Conservation (phyloP, 2,888 invertebrate species). For the Pheosia tremula region DNA sequence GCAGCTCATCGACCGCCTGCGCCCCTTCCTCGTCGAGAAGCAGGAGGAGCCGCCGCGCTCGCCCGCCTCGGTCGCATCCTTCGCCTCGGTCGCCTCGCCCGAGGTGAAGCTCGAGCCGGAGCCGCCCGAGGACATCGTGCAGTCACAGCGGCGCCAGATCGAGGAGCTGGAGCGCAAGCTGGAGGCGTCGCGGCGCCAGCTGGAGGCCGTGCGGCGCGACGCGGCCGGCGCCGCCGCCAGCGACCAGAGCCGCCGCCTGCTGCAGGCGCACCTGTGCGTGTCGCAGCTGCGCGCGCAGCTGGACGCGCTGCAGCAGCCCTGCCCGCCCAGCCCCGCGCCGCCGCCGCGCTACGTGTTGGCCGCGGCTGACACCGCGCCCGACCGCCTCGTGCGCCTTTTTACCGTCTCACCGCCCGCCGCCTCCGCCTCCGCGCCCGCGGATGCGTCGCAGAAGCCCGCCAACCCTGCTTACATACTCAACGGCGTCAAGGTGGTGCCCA, state of each 20-base stretch:
- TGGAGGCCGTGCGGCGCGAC: slow-evolving; percentile 87
- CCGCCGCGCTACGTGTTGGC: slow-evolving; percentile 72
- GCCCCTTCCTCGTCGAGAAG: slow-evolving; percentile 86
- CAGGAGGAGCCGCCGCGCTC: slow-evolving; percentile 78
- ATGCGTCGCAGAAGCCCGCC: slow-evolving; percentile 48
- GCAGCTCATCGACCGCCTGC: slow-evolving; percentile 95
- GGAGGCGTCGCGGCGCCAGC: slow-evolving; percentile 90
- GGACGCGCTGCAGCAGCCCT: slow-evolving; percentile 84
- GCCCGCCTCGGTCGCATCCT: slow-evolving; percentile 65
- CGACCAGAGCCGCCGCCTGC: slow-evolving; percentile 73
- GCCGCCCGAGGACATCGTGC: slow-evolving; percentile 88
- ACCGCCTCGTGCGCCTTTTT: slow-evolving; percentile 66
- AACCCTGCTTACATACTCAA: slow-evolving; percentile 87
- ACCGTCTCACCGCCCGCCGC: slow-evolving; percentile 76
- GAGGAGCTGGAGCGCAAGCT: slow-evolving; percentile 93
- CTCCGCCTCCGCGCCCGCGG: slow-evolving; percentile 56
- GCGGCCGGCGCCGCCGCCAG: slow-evolving; percentile 80
- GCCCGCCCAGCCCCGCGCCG: slow-evolving; percentile 50
- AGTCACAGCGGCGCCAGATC: slow-evolving; percentile 92
- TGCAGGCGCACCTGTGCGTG: slow-evolving; percentile 87
- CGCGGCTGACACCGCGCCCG: slow-evolving; percentile 67
- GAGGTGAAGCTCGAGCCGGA: slow-evolving; percentile 66
- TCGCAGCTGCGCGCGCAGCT: slow-evolving; percentile 85
- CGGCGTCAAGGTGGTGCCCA: slow-evolving; percentile 83
- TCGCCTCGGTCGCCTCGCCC: slow-evolving; percentile 63